These are phyloP conservation scores for Austrofundulus limnaeus DNA, from an alignment of 2,113 vertebrate species.

Conservation along the genomic window DNA sequence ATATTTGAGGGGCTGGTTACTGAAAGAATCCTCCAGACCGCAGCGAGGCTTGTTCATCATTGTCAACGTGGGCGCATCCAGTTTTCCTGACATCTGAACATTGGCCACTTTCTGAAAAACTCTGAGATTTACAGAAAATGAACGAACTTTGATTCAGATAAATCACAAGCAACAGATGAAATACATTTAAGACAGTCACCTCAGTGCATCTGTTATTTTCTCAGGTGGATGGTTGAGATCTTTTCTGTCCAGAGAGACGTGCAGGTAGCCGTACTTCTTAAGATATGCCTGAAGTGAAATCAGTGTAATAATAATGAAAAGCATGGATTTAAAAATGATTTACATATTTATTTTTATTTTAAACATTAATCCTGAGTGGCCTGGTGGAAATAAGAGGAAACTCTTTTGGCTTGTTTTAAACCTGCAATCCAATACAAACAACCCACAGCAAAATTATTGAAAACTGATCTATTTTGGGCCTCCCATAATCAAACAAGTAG, in stretches of 20 bases:
- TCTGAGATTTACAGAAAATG: slow-evolving; percentile 36
- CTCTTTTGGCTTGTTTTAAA: too few species aligned
- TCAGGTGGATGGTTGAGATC: slow-evolving; percentile 57
- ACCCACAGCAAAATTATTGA: too few species aligned
- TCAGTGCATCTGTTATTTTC: slow-evolving; percentile 74
- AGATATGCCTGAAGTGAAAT: slow-evolving; percentile 72
- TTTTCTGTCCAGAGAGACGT: slow-evolving; percentile 74
- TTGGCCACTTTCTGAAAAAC: slow-evolving; percentile 78
- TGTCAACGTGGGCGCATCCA: slow-evolving; percentile 74
- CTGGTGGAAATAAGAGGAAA: too few species aligned
- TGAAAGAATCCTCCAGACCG: slow-evolving; percentile 83
- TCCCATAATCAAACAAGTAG: too few species aligned
- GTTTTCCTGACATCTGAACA: slow-evolving; percentile 73
- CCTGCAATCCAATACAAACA: too few species aligned
- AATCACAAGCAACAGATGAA: not conserved
- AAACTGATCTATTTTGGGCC: too few species aligned
- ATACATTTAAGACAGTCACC: slow-evolving; percentile 58
- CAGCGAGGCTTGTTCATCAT: slow-evolving; percentile 85
- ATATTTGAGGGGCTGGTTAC: slow-evolving; percentile 76
- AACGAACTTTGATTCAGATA: not conserved
- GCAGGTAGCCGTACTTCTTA: slow-evolving; percentile 80
- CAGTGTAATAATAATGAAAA: not conserved
- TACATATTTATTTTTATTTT: not conserved
- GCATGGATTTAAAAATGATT: too few species aligned
- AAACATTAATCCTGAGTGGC: too few species aligned